Evolutionary conservation across 2,888 invertebrate species (phyloP).

Genomic region (Fragum sueziense): DNA sequence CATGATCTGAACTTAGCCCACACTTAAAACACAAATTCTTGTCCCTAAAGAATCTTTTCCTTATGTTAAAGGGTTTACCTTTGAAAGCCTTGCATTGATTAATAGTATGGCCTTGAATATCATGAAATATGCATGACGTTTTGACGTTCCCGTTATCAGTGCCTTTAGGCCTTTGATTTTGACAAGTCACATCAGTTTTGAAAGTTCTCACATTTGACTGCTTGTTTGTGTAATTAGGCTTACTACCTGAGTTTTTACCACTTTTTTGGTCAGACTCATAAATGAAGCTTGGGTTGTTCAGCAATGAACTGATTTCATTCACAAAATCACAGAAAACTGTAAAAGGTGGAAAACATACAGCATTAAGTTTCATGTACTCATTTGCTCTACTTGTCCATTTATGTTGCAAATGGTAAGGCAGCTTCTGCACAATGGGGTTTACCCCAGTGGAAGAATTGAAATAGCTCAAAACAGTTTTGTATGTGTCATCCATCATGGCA

Average conservation of each 20-base stretch:
- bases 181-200: not conserved
- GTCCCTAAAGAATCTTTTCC: constrained; percentile 19
- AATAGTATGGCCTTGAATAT: constrained; percentile 17
- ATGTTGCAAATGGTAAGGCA: constrained; percentile 14
- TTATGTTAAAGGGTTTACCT: constrained; percentile 14
- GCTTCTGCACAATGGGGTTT: constrained; percentile 27
- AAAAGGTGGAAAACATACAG: constrained; percentile 46
- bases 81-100: constrained; percentile 28
- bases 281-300: constrained; percentile 1
- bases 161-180: not conserved
- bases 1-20: not conserved
- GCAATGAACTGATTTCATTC: not conserved
- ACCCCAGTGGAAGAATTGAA: constrained; percentile 51
- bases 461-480: constrained; percentile 32
- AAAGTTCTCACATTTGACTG: not conserved
- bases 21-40: constrained; percentile 28
- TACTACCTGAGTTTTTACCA: not conserved
- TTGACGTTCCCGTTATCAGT: too few species aligned
- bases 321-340: constrained; percentile 29
- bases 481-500: constrained; percentile 32
- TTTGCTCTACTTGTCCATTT: constrained; percentile 3
- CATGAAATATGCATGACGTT: constrained; percentile 30
- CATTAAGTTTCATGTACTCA: not conserved
- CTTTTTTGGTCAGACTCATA: not conserved
- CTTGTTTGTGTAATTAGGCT: not conserved